These are phyloP conservation scores for Adelphocoris suturalis DNA, from an alignment of 2,888 invertebrate species.

Conservation along the genomic window DNA sequence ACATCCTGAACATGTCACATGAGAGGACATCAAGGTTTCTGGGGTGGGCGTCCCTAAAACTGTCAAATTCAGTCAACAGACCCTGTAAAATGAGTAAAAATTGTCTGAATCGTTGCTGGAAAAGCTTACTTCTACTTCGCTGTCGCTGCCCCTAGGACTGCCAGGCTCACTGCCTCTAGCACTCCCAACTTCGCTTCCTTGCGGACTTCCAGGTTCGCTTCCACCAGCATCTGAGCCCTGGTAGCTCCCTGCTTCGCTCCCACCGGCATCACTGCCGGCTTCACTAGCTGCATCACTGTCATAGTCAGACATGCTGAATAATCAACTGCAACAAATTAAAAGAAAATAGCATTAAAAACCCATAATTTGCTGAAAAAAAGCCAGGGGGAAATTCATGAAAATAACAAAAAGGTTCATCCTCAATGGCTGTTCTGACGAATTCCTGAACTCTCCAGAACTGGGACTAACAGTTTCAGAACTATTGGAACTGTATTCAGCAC, in stretches of 20 bases:
- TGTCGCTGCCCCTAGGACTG: constrained; percentile 80
- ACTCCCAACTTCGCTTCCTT: constrained; percentile 74
- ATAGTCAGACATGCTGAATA: constrained; percentile 75
- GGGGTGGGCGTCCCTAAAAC: no score
- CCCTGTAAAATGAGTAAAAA: background rate
- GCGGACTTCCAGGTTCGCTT: constrained; percentile 83
- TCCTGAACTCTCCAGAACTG: no score
- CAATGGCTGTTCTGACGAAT: no score
- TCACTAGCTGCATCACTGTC: constrained; percentile 76
- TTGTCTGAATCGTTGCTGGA: background rate
- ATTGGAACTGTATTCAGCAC: no score
- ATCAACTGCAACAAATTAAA: background rate
- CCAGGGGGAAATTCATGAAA: background rate
- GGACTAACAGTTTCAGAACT: no score
- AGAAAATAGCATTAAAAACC: background rate
- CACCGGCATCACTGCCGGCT: constrained; percentile 71
- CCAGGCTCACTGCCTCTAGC: constrained; percentile 80
- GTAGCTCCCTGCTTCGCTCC: constrained; percentile 71
- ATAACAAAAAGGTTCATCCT: background rate
- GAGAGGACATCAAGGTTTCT: no score
- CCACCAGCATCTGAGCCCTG: constrained; percentile 76
- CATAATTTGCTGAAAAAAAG: no score
- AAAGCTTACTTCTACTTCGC: constrained; percentile 74
- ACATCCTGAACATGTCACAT: no score
- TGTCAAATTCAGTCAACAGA: background rate